These are phyloP conservation scores for Himalopsyche anomala DNA, from an alignment of 2,888 invertebrate genomes.

Conservation along the genomic window DNA sequence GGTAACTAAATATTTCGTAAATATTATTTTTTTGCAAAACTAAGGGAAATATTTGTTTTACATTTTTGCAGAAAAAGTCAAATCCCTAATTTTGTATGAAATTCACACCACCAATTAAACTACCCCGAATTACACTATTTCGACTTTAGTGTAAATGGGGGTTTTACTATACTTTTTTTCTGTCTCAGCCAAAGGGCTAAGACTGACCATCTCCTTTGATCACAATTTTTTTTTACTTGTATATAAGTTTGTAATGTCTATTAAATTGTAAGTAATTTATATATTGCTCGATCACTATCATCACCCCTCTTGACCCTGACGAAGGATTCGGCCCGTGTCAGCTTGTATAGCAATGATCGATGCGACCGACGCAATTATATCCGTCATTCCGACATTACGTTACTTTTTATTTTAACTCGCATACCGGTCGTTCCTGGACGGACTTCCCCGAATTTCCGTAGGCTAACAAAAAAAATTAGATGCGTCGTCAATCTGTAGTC, in stretches of 20 bases:
- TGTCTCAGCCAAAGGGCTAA: no score
- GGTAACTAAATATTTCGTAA: no score
- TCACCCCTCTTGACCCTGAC: neutral
- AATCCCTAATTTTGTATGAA: no score
- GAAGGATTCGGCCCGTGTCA: neutral
- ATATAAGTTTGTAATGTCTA: neutral
- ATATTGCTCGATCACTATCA: slow-evolving; percentile 16
- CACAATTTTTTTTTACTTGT: no score
- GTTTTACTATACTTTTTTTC: no score
- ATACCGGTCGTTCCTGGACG: neutral
- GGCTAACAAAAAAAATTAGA: slow-evolving; percentile 17
- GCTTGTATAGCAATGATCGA: neutral
- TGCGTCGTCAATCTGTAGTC: slow-evolving; percentile 31
- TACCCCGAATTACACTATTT: no score
- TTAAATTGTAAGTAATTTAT: slow-evolving; percentile 2
- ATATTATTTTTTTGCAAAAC: no score
- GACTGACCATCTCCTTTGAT: no score
- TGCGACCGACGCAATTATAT: neutral
- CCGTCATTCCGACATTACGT: neutral
- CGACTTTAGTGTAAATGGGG: no score
- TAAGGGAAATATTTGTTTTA: no score
- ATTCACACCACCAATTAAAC: no score
- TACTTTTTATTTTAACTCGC: slow-evolving; percentile 1
- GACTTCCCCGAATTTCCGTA: slow-evolving; percentile 18
- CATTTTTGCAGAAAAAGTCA: no score